Base-by-base conservation (phyloP, 2,113 vertebrate genomes). In the Tetrao urogallus region DNA sequence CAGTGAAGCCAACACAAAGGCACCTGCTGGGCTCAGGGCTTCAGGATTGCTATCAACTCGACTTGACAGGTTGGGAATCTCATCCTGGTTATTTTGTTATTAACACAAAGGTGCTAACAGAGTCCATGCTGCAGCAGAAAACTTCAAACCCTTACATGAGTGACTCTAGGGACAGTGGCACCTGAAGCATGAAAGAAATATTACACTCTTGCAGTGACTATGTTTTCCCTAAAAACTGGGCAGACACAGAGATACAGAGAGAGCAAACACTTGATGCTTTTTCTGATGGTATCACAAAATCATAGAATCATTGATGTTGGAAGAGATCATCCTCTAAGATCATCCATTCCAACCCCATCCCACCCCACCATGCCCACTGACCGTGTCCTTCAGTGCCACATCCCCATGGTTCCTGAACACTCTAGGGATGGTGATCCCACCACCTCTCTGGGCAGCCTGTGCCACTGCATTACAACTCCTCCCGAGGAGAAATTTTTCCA, bases 181-280 rank as follows among this genome's bases (percentile, higher is more conserved):
- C 28, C 38, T 15, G n/a, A 73, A 45, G 25, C 38, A 64, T 36
- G 71, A 82, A 78, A 74, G 52, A 17, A 32, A 28, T 17, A 7
- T n/a, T 8, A 27, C 11, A 1, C 19, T 34, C 4, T 1, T 25
- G 28, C 7, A 81, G 47, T 56, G 27, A 4, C 1, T 30, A 1
- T 27, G 5, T 61, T 67, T 71, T 40, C 8, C 25, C 70, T 69
- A 52, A 47, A 36, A 15, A 32, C 34, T 10, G 13, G 6, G 27
- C 3, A 30, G 58, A 11, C 4, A 52, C 19, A 89, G 61, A 16
- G 1, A 28, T 13, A 9, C 19, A 91, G 58, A 14, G 1, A 74
- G 52, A 3, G 5, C 11, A 48, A 70, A 30, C 38, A 8, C 10
- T 57, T 71, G 15, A 21, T 64, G 1, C 43, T 82, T 60, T 14